These are phyloP conservation scores for Eubasilissa splendida DNA, from an alignment of 2,888 invertebrate species.

Conservation along the genomic window DNA sequence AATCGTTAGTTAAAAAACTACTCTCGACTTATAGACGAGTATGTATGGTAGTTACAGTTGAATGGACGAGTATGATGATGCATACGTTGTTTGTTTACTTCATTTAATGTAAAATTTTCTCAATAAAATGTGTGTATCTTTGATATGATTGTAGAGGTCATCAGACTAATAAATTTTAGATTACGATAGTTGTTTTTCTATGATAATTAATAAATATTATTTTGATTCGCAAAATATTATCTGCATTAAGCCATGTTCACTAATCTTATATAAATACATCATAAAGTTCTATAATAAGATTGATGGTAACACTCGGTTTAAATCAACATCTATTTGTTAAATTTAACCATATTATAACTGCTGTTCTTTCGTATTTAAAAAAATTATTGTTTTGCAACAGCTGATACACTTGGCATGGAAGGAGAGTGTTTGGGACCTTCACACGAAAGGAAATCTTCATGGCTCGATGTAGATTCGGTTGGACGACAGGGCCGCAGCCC, in stretches of 20 bases:
- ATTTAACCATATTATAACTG: too few species aligned
- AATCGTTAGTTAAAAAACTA: too few species aligned
- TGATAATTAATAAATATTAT: too few species aligned
- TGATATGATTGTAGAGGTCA: not conserved
- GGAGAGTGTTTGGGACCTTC: conserved; percentile 71
- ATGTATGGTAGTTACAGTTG: not conserved
- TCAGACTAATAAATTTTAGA: not conserved
- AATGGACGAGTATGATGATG: too few species aligned
- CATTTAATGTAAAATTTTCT: not conserved
- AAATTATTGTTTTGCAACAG: conserved; percentile 67
- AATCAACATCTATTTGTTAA: too few species aligned
- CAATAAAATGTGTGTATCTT: not conserved
- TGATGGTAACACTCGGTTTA: too few species aligned
- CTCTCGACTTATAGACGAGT: not conserved
- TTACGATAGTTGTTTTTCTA: too few species aligned
- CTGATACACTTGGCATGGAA: conserved; percentile 87
- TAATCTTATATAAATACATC: too few species aligned
- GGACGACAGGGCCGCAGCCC: conserved; percentile 65
- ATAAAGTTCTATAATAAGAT: too few species aligned
- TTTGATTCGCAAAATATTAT: too few species aligned
- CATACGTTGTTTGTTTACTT: not conserved
- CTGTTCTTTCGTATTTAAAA: too few species aligned
- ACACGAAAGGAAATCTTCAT: conserved; percentile 69
- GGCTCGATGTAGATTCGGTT: conserved; percentile 68
- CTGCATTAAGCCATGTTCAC: too few species aligned